phyloP scores from a whole-genome alignment of 1,140 invertebrate genomes.

The Drosophila micromelanica region DNA sequence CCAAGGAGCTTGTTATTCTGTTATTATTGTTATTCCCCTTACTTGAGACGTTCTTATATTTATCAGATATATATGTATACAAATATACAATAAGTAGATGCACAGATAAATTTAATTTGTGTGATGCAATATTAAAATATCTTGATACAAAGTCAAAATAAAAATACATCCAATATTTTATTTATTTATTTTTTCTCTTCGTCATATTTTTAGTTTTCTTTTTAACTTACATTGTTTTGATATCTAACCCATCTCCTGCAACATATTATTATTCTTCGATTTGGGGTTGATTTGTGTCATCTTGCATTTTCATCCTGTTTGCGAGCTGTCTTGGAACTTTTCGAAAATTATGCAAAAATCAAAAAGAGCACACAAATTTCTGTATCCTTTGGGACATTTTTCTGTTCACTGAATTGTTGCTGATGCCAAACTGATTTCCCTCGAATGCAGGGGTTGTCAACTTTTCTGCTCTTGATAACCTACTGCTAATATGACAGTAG shows the following conservation, averaged over 20 bases:
- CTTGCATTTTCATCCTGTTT: constrained; percentile 23
- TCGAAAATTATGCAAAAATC: constrained; percentile 73
- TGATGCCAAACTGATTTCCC: constrained; percentile 67
- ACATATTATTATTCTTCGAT: constrained; percentile 58
- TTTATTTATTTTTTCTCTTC: too few relatives aligned
- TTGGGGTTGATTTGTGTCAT: constrained; percentile 61
- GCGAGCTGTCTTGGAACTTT: constrained; percentile 56
- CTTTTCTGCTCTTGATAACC: constrained; percentile 33
- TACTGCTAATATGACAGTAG: constrained; percentile 46
- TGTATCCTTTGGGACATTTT: constrained; percentile 76
- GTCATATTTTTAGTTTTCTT: too few relatives aligned
- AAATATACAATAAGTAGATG: not conserved
- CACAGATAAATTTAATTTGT: too few relatives aligned
- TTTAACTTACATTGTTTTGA: not conserved
- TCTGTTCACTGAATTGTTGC: constrained; percentile 76
- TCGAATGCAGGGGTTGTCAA: constrained; percentile 64
- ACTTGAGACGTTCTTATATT: too few relatives aligned
- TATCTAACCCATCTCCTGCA: constrained; percentile 20
- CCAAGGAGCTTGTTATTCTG: constrained; percentile 33
- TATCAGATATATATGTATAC: not conserved
- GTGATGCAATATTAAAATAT: too few relatives aligned
- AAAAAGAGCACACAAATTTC: constrained; percentile 5
- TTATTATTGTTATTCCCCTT: constrained; percentile 14
- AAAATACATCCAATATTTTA: too few relatives aligned
- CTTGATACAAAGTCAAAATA: too few relatives aligned